Evolutionary conservation across 2,797 vertebrate species (phyloP).

Genomic region (Intellagama lesueurii): DNA sequence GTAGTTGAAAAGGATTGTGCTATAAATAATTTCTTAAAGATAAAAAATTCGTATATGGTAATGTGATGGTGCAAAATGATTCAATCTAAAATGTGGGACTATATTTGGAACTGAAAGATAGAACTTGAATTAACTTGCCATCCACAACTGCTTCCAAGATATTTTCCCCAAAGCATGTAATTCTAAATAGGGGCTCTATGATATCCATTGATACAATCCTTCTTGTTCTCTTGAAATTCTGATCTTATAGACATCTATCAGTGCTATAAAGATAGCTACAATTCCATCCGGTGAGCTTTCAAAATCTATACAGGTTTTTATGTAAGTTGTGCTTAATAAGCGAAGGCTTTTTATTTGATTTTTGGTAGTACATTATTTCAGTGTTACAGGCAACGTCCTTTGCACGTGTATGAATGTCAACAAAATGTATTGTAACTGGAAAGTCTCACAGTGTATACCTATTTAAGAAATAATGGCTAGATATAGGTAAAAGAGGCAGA

Average conservation of each 20-base stretch:
- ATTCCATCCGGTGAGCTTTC: slow-evolving; percentile 6
- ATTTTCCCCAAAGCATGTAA: not conserved
- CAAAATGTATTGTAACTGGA: slow-evolving; percentile 15
- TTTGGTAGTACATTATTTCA: slow-evolving; percentile 37
- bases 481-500: slow-evolving; percentile 9
- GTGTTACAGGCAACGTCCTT: slow-evolving; percentile 1
- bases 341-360: slow-evolving; percentile 28
- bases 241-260: not conserved
- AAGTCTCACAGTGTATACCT: slow-evolving; percentile 5
- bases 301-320: slow-evolving; percentile 10
- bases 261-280: not conserved
- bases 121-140: not conserved
- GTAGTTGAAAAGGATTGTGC: not conserved
- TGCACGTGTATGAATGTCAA: slow-evolving; percentile 23
- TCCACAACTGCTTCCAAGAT: slow-evolving; percentile 2
- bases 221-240: not conserved
- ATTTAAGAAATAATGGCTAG: slow-evolving; percentile 21
- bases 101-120: not conserved
- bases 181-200: not conserved
- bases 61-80: not conserved
- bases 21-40: slow-evolving; percentile 1
- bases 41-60: not conserved
- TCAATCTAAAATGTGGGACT: not conserved
- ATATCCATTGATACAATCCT: not conserved
- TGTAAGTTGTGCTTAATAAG: slow-evolving; percentile 22